A percentile compares a stretch with the other conserved stretches of the same genome.
These are phyloP conservation scores for Ceyx cyanopectus DNA, from an alignment of 2,113 vertebrate species.

Conservation along the genomic window DNA sequence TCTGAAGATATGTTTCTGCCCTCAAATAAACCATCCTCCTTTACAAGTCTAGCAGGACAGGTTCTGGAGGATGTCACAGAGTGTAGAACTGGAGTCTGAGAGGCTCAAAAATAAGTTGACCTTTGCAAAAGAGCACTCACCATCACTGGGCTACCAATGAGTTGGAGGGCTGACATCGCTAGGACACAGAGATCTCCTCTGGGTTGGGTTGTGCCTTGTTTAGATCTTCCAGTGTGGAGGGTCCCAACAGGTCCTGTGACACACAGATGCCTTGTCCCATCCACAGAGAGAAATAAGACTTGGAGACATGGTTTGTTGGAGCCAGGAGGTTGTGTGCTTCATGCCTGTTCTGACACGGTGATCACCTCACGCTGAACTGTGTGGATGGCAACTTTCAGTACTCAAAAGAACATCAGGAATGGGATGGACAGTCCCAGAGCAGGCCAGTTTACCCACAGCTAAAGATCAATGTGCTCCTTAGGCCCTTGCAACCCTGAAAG, in stretches of 20 bases:
- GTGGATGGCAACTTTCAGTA: rapidly evolving
- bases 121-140: neutral
- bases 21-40: neutral
- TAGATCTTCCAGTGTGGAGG: neutral
- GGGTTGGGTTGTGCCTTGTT: neutral
- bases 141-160: neutral
- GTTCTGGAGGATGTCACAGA: neutral
- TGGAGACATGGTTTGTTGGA: neutral
- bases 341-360: rapidly evolving
- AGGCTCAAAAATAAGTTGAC: neutral
- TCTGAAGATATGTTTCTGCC: neutral
- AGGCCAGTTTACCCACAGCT: neutral
- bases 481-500: neutral
- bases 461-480: neutral
- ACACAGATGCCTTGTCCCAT: neutral
- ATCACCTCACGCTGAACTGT: neutral
- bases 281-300: neutral
- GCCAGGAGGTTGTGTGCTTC: neutral
- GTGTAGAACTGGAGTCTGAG: neutral
- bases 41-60: neutral
- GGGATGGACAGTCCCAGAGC: neutral
- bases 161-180: neutral
- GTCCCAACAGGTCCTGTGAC: neutral
- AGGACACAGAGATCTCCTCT: neutral
- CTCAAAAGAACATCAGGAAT: neutral